Base-by-base conservation (phyloP, 2,113 vertebrate genomes). In the Tinamus guttatus region DNA sequence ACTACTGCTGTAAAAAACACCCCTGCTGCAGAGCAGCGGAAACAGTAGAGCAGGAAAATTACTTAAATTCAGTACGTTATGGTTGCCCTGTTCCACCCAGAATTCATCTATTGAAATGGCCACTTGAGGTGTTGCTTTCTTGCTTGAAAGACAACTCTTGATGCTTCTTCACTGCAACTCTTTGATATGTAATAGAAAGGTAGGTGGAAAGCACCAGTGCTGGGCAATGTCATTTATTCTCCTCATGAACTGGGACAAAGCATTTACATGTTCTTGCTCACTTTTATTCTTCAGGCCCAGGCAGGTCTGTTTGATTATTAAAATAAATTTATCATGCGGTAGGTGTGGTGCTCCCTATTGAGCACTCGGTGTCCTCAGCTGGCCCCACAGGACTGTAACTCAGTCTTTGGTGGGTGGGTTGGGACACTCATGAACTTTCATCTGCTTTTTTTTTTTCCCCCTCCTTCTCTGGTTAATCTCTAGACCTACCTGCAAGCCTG, bases 401-500 rank as follows among this genome's bases (percentile, higher is more conserved):
- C 20, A 88, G 9, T 75, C 8, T 3, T 24, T 21, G 14, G 18
- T 21, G 13, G 41, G 25, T 85, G 62, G 14, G 40, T 71, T 1
- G 68, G n/a, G 36, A 5, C 3, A 4, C 27, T 43, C 38, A 34
- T 43, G 22, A 79, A 36, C 13, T 10, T 71, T 85, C 19, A 13
- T 62, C n/a, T 12, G 1, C 6, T 51, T 76, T 43, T 43, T 43
- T 43, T 27, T 45, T 30, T 3, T 81, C 17, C 30, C 2, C 47
- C 67, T 30, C 15, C 8, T 83, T 38, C 30, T 71, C 49, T 77
- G 40, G 28, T n/a, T 80, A 30, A 36, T 78, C 6, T 4, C 21
- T 65, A 32, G 32, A 95, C 95, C 9, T 91, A 97, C 97, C 97
- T 95, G 93, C 78, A 87, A 92, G 78, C 52, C 94, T 94, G 75